Evolutionary conservation across 2,113 vertebrate genomes (phyloP).

Genomic region (Eubucco bourcierii): DNA sequence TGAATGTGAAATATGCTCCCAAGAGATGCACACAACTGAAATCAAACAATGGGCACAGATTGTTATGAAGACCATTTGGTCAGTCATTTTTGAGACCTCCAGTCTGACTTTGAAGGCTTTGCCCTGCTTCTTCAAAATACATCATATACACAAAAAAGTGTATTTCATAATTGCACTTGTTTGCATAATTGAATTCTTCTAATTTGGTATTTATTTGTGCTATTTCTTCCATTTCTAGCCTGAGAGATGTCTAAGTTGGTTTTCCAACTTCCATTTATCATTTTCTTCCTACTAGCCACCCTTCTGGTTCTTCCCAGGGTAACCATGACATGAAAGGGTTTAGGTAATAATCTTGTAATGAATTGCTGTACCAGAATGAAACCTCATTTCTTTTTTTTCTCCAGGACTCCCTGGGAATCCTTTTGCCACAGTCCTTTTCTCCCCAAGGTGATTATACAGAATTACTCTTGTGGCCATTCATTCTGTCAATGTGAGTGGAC

Average conservation of each 20-base stretch:
- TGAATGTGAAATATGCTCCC: neutral
- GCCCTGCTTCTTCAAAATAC: neutral
- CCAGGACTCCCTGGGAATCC: neutral
- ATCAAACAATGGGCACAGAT: neutral
- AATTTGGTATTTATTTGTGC: neutral
- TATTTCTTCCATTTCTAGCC: neutral
- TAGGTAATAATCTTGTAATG: neutral
- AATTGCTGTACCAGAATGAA: neutral
- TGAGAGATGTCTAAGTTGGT: neutral
- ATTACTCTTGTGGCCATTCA: neutral
- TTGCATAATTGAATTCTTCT: neutral
- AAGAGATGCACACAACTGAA: neutral
- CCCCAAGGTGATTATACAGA: neutral
- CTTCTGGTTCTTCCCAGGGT: neutral
- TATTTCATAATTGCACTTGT: neutral
- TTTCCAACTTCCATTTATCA: neutral
- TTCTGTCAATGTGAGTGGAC: neutral
- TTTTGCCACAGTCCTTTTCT: neutral
- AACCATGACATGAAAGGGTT: slow-evolving; percentile 12
- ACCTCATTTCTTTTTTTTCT: neutral
- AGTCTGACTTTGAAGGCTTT: neutral
- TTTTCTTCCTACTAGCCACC: neutral
- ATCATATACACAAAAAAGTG: neutral
- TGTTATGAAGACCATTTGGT: neutral
- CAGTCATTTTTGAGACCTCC: neutral